Percentiles rank a stretch among this genome's conserved stretches.
Evolutionary conservation across 2,888 invertebrate genomes (phyloP).

Genomic region (Atherix ibis): DNA sequence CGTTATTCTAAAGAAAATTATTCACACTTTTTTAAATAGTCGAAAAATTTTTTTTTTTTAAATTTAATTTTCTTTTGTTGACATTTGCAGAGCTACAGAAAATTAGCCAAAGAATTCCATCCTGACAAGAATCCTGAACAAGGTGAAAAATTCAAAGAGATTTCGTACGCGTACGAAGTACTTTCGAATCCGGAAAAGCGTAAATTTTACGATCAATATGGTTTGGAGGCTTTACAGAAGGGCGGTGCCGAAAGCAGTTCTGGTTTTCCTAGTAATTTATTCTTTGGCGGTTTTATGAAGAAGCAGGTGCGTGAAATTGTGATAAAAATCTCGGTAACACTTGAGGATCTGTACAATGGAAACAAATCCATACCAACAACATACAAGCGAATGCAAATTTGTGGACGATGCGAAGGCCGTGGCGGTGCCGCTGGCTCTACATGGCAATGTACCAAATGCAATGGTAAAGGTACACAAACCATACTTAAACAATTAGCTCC

Average conservation of each 20-base stretch:
- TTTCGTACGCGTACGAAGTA: conserved; percentile 88
- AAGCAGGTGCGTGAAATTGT: conserved; percentile 64
- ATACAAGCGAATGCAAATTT: conserved; percentile 22
- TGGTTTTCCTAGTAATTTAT: conserved; percentile 45
- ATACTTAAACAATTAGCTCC: conserved; percentile 47
- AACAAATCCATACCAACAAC: conserved; percentile 43
- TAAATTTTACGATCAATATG: conserved; percentile 71
- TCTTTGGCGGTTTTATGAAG: conserved; percentile 46
- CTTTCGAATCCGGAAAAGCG: conserved; percentile 78
- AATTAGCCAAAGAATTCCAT: conserved; percentile 85
- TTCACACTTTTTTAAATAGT: too few relatives aligned
- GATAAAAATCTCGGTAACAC: conserved; percentile 65
- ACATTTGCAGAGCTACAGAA: conserved; percentile 87
- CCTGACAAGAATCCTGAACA: conserved; percentile 83
- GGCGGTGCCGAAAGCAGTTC: conserved; percentile 43
- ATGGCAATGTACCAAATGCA: conserved; percentile 53
- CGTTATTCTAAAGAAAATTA: too few relatives aligned
- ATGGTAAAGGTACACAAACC: conserved; percentile 62
- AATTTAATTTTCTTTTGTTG: too few relatives aligned
- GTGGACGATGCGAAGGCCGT: conserved; percentile 23
- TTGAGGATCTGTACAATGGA: conserved; percentile 86
- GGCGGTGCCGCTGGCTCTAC: conserved; percentile 50
- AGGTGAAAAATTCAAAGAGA: conserved; percentile 90
- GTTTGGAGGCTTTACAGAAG: conserved; percentile 76
- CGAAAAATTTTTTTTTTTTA: too few relatives aligned